Percentiles rank a stretch among this genome's conserved stretches.
These are phyloP conservation scores for Pagrus major DNA, from an alignment of 2,113 vertebrate genomes.

Conservation along the genomic window DNA sequence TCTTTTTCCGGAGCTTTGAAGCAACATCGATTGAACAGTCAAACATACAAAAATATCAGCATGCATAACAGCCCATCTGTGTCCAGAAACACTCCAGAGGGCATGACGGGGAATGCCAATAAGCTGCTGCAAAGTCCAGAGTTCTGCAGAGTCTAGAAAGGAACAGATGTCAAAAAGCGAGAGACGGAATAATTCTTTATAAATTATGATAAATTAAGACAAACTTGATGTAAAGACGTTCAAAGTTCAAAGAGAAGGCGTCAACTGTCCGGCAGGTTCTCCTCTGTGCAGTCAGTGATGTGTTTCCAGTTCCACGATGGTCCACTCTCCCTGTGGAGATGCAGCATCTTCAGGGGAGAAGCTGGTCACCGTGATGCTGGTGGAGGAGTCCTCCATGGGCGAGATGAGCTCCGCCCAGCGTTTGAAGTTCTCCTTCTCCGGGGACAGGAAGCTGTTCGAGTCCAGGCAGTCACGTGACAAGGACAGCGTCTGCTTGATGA, in stretches of 20 bases:
- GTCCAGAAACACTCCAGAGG: slow-evolving; percentile 52
- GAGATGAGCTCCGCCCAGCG: slow-evolving; percentile 96
- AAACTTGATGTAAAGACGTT: slow-evolving; percentile 18
- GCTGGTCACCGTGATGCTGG: slow-evolving; percentile 95
- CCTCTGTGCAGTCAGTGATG: slow-evolving; percentile 89
- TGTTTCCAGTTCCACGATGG: slow-evolving; percentile 98
- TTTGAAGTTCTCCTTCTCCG: slow-evolving; percentile 90
- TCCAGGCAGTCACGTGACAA: slow-evolving; percentile 93
- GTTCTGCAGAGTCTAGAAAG: slow-evolving; percentile 26
- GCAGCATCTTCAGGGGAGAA: slow-evolving; percentile 96
- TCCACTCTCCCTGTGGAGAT: slow-evolving; percentile 98
- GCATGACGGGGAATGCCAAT: slow-evolving; percentile 48
- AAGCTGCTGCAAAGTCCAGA: slow-evolving; percentile 42
- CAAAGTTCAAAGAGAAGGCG: slow-evolving; percentile 33
- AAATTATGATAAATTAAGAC: slow-evolving; percentile 64
- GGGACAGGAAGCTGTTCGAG: slow-evolving; percentile 88
- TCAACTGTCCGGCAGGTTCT: slow-evolving; percentile 33
- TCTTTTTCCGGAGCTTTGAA: slow-evolving; percentile 67
- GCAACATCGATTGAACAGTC: slow-evolving; percentile 75
- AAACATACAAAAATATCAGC: slow-evolving; percentile 81
- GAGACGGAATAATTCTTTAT: background rate
- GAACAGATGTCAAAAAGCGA: slow-evolving; percentile 2
- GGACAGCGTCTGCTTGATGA: slow-evolving; percentile 97
- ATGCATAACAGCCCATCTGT: slow-evolving; percentile 78
- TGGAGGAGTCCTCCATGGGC: slow-evolving; percentile 92